Base-by-base conservation (phyloP, 2,888 invertebrate genomes). In the Drosophila demipolita region DNA sequence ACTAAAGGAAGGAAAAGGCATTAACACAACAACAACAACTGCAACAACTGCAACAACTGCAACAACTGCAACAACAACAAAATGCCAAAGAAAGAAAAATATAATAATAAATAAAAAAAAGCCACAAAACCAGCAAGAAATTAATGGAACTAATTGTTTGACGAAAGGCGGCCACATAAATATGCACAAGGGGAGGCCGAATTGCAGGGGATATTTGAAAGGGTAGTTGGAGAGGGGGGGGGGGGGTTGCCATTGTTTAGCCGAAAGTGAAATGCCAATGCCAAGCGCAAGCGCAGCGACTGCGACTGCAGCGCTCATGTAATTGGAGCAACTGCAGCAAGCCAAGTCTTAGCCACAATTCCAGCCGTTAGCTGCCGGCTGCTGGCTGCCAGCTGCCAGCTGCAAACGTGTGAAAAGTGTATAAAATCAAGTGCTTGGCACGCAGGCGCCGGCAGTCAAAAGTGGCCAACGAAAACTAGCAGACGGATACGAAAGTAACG, bases 211-310 rank as follows among this genome's bases (percentile, higher is more conserved):
- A 23, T 33, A 26, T 20, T 11, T 29, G 29, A 29, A 29, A 29
- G 29, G 23, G 23, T 1, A 1, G 2, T 1, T 23, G 4, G 57
- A 38, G 53, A 12, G 69, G 9, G 40, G 0, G 32, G 1, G 35
- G 17, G 26, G 32, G 17, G 8, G 23, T 23, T 61, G 12, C 69
- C 71, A 86, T 86, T 86, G 85, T 86, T 73, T 52, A 61, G 58
- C 55, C 78, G 72, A 85, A 87, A 84, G 83, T 85, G 87, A 87
- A 84, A 89, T 85, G 85, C 89, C 85, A 87, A 89, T 87, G 85
- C 83, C 88, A 87, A 89, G 81, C 77, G 78, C 74, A 79, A 75
- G 77, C 76, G 57, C 66, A 66, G 54, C 64, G 60, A 67, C 75
- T 72, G 57, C 64, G 60, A 67, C 75, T 72, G 57, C 72, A 32